Evolutionary conservation across 2,888 invertebrate species (phyloP).

Genomic region (Alitta virens): DNA sequence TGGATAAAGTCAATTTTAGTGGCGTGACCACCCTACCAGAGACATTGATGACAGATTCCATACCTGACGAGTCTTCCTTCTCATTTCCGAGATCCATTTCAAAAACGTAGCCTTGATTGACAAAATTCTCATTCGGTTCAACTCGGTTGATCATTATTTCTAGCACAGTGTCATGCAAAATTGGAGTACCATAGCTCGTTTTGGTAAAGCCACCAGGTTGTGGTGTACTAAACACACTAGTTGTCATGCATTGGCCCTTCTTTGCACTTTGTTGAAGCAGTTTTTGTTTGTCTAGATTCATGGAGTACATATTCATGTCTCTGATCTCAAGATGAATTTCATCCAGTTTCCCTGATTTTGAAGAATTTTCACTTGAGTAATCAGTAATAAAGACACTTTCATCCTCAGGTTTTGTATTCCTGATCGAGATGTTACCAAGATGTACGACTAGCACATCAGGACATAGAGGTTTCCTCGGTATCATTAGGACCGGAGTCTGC

Average conservation of each 20-base stretch:
- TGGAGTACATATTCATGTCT: slow-evolving; percentile 84
- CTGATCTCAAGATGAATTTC: slow-evolving; percentile 22
- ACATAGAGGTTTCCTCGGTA: slow-evolving; percentile 77
- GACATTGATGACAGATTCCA: slow-evolving; percentile 60
- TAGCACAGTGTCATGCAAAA: slow-evolving; percentile 84
- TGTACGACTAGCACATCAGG: slow-evolving; percentile 85
- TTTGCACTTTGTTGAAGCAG: slow-evolving; percentile 63
- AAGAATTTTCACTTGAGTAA: background rate
- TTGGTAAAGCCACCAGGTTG: slow-evolving; percentile 21
- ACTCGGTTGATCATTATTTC: slow-evolving; percentile 67
- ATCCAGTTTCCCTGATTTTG: slow-evolving; percentile 3
- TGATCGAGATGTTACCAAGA: slow-evolving; percentile 77
- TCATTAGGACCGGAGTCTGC: slow-evolving; percentile 86
- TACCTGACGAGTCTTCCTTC: background rate
- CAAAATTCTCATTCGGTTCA: slow-evolving; percentile 32
- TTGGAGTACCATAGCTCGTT: slow-evolving; percentile 69
- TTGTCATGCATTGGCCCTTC: slow-evolving; percentile 60
- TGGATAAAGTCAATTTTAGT: slow-evolving; percentile 79
- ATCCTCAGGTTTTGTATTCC: slow-evolving; percentile 27
- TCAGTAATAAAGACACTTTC: background rate
- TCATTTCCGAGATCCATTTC: slow-evolving; percentile 5
- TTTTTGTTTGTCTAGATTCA: slow-evolving; percentile 64
- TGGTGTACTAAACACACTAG: slow-evolving; percentile 22
- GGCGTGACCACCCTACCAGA: slow-evolving; percentile 79
- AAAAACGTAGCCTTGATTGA: slow-evolving; percentile 34